These are phyloP conservation scores for Carassius carassius DNA, from an alignment of 2,113 vertebrate genomes.

Conservation along the genomic window DNA sequence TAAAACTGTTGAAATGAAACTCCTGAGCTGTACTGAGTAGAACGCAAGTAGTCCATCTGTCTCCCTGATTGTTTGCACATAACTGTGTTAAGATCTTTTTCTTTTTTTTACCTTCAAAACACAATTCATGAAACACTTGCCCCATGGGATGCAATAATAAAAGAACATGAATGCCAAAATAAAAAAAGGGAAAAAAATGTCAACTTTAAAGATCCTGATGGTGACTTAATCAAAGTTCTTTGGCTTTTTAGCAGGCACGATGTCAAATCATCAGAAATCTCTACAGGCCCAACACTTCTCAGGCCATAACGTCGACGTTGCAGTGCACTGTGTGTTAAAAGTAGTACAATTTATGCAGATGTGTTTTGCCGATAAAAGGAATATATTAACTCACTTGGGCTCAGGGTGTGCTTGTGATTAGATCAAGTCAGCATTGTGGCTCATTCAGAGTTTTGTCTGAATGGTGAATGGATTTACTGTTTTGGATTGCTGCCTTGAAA, in stretches of 20 bases:
- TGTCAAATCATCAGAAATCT: background rate
- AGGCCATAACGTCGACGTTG: background rate
- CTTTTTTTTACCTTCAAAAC: background rate
- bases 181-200: background rate
- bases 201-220: background rate
- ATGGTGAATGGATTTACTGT: too few species aligned
- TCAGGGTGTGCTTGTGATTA: too few species aligned
- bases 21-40: too few species aligned
- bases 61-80: background rate
- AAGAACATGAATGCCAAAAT: background rate
- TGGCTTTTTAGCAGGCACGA: constrained; percentile 33
- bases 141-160: background rate
- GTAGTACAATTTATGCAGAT: background rate
- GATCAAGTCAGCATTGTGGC: too few species aligned
- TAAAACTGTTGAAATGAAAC: too few species aligned
- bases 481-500: too few species aligned
- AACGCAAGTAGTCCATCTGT: too few species aligned
- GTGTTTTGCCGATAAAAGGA: too few species aligned
- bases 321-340: background rate
- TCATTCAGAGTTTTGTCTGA: too few species aligned
- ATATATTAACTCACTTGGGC: too few species aligned
- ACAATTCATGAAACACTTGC: background rate
- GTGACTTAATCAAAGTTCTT: background rate
- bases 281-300: background rate
- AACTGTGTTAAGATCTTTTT: too few species aligned